Conservation (phyloP, 2,888 invertebrate genomes). For the Tipula confusa region DNA sequence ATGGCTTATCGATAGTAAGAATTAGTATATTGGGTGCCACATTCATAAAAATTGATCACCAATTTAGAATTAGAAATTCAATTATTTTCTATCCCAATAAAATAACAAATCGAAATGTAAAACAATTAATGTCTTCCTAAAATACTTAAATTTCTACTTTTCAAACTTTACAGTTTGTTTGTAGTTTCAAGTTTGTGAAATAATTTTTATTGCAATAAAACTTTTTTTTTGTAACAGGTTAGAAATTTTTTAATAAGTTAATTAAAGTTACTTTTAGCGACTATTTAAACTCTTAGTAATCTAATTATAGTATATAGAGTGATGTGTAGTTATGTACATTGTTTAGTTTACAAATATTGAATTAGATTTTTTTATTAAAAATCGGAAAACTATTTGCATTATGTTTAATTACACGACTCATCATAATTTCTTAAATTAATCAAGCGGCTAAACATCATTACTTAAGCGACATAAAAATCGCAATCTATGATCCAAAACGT, state of each 20-base stretch:
- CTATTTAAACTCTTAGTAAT: too few relatives aligned
- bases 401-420: too few relatives aligned
- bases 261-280: too few relatives aligned
- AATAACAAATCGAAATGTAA: not conserved
- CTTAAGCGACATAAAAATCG: not conserved
- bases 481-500: not conserved
- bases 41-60: not conserved
- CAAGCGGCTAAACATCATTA: not conserved
- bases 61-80: not conserved
- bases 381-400: too few relatives aligned
- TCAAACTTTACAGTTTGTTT: not conserved
- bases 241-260: not conserved
- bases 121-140: not conserved
- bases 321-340: not conserved
- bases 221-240: not conserved
- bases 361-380: too few relatives aligned
- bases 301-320: too few relatives aligned
- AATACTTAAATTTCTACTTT: not conserved
- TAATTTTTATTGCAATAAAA: not conserved
- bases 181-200: not conserved
- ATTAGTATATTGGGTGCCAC: not conserved
- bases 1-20: not conserved
- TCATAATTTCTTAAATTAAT: not conserved
- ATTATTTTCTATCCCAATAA: not conserved
- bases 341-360: too few relatives aligned